Base-by-base conservation (phyloP, 2,888 invertebrate species). In the Eupithecia subfuscata region DNA sequence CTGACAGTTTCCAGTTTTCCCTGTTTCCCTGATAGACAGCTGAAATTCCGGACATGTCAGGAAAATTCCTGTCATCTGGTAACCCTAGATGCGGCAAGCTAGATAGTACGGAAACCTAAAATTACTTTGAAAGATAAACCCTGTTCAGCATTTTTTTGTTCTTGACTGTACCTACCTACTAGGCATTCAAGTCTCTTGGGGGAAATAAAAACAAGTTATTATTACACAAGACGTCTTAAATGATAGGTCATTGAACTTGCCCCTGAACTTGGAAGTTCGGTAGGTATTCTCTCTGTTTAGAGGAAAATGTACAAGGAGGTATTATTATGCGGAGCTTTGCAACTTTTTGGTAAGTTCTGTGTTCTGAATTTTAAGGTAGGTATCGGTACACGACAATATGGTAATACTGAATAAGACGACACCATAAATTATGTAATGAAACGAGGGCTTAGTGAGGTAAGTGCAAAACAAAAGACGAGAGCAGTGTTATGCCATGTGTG, bases 201-300 rank as follows among this genome's bases (percentile, higher is more conserved):
- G 2, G 25, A 34, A 64, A 64, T 64, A 64, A 34, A 64, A 64
- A 34, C 30, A 64, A 64, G 34, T 64, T 67, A 37, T 64, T 67
- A 37, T 11, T 12, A 60, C 22, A 25, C 60, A 37, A 37, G 65
- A 40, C 40, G 14, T 37, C 65, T 12, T 18, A 34, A 37, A 40
- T 45, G 22, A 22, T 22, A n/a, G 64, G 64, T 64, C 22, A 14
- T 71, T 71, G 45, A 71, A 71, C 63, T 40, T 40, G 64, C 12
- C 64, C 71, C 16, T 71, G 65, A 65, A 71, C 71, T 65, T 71
- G 65, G 25, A 43, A 8, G 12, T 25, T 71, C 48, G 1, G 64
- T 65, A 71, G 48, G 60, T 25, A 60, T 60, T 22, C 60, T 11
- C 40, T 48, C 52, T 22, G 22, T 56, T 45, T 48, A 6, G 48